Evolutionary conservation across 2,113 vertebrate species (phyloP).

Genomic region (Prunella fulvescens): DNA sequence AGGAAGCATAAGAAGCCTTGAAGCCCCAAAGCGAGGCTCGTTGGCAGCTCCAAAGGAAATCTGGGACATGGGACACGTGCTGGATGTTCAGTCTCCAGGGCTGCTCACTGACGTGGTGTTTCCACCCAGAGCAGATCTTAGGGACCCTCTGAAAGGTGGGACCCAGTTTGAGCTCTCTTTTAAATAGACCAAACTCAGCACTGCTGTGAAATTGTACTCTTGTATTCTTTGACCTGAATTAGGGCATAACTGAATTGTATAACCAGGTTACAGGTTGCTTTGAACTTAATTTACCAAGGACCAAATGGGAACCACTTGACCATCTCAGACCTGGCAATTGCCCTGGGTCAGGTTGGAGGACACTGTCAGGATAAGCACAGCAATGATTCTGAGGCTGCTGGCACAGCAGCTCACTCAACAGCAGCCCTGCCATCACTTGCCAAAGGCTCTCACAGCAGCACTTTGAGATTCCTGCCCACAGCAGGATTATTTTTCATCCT

Average conservation of each 20-base stretch:
- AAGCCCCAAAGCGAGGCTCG: background rate
- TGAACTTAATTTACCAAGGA: background rate
- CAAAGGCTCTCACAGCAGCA: background rate
- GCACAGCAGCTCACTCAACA: background rate
- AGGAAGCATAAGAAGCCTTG: constrained; percentile 36
- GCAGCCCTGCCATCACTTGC: background rate
- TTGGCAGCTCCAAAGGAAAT: background rate
- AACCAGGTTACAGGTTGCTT: background rate
- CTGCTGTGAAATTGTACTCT: background rate
- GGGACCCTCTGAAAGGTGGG: constrained; percentile 10
- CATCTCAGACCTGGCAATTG: background rate
- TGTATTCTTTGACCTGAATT: constrained; percentile 6
- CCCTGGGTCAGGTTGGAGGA: background rate
- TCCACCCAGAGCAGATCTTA: background rate
- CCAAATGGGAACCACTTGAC: background rate
- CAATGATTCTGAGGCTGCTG: background rate
- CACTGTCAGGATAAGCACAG: background rate
- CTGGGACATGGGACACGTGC: constrained; percentile 10
- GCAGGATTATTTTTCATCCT: background rate
- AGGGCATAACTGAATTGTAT: background rate
- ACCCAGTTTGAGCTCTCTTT: constrained; percentile 28
- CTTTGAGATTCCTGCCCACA: background rate
- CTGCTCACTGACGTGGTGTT: constrained; percentile 8
- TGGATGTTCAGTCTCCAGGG: constrained; percentile 19
- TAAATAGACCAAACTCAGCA: constrained; percentile 17